These are phyloP conservation scores for Esox niger DNA, from an alignment of 2,113 vertebrate genomes.

Conservation along the genomic window DNA sequence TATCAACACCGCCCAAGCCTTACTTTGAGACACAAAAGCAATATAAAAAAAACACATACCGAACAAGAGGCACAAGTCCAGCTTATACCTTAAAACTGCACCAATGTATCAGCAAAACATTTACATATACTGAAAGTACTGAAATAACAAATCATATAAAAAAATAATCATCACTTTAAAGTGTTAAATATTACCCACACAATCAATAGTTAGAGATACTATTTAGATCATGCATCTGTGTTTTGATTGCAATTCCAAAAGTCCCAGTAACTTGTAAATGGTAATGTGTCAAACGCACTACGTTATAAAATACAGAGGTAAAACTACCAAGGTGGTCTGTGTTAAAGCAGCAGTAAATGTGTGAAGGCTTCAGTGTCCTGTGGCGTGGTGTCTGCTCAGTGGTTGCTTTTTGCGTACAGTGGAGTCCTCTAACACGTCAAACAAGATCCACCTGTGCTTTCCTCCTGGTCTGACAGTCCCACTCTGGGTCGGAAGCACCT, in stretches of 20 bases:
- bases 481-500: conserved; percentile 54
- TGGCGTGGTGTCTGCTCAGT: conserved; percentile 45
- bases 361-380: conserved; percentile 42
- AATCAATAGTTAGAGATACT: conserved; percentile 40
- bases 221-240: conserved; percentile 28
- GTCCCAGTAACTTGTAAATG: conserved; percentile 71
- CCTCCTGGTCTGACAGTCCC: conserved; percentile 52
- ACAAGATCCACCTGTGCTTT: conserved; percentile 60
- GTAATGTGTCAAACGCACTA: conserved; percentile 41
- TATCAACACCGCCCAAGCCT: no score
- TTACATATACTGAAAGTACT: conserved; percentile 46
- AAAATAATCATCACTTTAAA: conserved; percentile 62
- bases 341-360: conserved; percentile 57
- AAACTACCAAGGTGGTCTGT: conserved; percentile 13
- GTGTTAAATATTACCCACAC: conserved; percentile 51
- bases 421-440: conserved; percentile 40
- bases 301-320: neutral
- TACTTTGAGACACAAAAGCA: conserved; percentile 59
- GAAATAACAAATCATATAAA: conserved; percentile 59
- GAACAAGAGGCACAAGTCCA: conserved; percentile 66
- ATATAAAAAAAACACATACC: conserved; percentile 46
- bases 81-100: conserved; percentile 66
- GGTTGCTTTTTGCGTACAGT: conserved; percentile 35
- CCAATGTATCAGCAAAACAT: conserved; percentile 57
- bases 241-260: conserved; percentile 42